Evolutionary conservation across 2,888 invertebrate species (phyloP), one percentile per base, ranked within the genome.

Genomic region (Tipula vernalis): DNA sequence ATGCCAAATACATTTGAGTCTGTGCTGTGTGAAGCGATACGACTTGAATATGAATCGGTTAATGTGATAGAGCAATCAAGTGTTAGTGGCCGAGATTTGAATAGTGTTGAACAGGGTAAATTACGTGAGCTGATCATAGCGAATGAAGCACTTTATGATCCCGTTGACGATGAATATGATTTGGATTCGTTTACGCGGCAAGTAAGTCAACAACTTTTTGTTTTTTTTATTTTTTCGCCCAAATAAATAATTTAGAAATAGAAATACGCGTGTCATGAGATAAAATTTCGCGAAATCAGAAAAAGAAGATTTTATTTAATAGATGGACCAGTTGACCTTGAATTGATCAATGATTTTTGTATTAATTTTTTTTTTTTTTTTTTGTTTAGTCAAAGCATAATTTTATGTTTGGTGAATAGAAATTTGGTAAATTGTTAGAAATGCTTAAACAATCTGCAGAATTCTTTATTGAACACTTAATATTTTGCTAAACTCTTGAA

Each of bases 111-210:
- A 90, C 93, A 95, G 88, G 95, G 96, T 57, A 97, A 97, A 91
- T 91, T 98, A 86, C 96, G 96, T 89, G 98, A 98, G 91, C 91
- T 98, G 86, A 95, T 97, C 87, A 94, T 96, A 5, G 97, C 98
- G 0, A 96, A 97, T 90, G 42, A 85, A 28, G 85, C 97, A 0
- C 92, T 98, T 42, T 93, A 96, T 89, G 95, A 96, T 86, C 97
- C 97, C 5, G 93, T 98, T 3, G 96, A 97, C 89, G 96, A 96
- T 88, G 97, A 97, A 90, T 92, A 84, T 39, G 84, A 84, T 44
- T 87, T 87, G 86, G 71, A 57, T 83, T 87, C 39, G 86, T 18
- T 88, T 83, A 15, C n/a, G 41, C 41, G 36, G 28, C 84, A 84
- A 41, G 84, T 84, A 84, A 41, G 84, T 84, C 8, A 39, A 15